These are phyloP conservation scores for Oceanodroma tethys DNA, from an alignment of 2,113 vertebrate genomes.

Conservation along the genomic window DNA sequence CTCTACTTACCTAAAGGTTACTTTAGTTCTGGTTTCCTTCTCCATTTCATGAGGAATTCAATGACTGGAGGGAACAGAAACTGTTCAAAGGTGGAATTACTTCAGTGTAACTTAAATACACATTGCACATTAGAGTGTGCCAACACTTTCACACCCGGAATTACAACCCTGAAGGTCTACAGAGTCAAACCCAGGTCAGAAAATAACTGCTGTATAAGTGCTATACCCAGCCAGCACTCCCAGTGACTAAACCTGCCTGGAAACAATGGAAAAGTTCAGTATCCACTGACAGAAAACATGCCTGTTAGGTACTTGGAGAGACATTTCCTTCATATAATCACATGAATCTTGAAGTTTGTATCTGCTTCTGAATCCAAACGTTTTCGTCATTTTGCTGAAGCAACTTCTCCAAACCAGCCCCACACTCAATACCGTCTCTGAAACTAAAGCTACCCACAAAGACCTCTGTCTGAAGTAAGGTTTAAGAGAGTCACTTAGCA, in stretches of 20 bases:
- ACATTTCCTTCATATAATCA: background rate
- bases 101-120: background rate
- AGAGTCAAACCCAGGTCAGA: background rate
- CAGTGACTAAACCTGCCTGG: background rate
- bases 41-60: background rate
- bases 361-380: background rate
- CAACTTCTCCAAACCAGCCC: background rate
- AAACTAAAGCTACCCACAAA: background rate
- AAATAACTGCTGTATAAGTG: background rate
- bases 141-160: background rate
- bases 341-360: background rate
- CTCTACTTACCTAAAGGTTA: background rate
- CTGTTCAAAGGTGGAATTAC: background rate
- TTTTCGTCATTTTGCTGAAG: background rate
- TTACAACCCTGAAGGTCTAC: background rate
- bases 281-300: background rate
- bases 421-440: background rate
- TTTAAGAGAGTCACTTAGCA: background rate
- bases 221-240: background rate
- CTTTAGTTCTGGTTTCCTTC: background rate
- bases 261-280: background rate
- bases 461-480: background rate
- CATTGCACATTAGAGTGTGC: background rate
- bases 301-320: background rate
- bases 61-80: background rate